Evolutionary conservation across 2,888 invertebrate genomes (phyloP).

Genomic region (Elegia similella): DNA sequence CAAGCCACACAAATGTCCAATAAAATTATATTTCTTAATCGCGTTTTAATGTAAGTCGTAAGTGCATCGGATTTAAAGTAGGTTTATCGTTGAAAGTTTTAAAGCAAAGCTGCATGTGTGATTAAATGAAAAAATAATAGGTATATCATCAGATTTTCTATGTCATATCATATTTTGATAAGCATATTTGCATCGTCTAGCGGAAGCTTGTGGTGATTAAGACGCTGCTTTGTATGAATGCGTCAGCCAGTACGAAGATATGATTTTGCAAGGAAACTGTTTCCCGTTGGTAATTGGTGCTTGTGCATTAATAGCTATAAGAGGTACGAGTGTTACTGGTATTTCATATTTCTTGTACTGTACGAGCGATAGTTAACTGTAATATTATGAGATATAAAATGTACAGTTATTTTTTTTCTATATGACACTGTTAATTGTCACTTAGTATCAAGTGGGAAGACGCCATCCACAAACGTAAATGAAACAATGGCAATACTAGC

Average conservation of each 20-base stretch:
- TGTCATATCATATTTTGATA: constrained; percentile 2
- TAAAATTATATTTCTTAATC: not conserved
- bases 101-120: not conserved
- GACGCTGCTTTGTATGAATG: constrained; percentile 5
- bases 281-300: constrained; percentile 28
- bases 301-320: constrained; percentile 15
- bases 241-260: constrained; percentile 33
- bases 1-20: not conserved
- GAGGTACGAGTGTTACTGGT: constrained; percentile 1
- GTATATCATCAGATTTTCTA: not conserved
- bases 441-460: too few species aligned
- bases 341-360: too few species aligned
- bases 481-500: too few species aligned
- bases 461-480: too few species aligned
- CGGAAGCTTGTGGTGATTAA: constrained; percentile 8
- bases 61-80: not conserved
- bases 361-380: too few species aligned
- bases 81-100: not conserved
- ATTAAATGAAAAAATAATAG: not conserved
- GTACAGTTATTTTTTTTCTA: too few species aligned
- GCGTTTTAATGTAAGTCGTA: not conserved
- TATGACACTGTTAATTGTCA: too few species aligned
- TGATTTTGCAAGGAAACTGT: constrained; percentile 32
- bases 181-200: not conserved
- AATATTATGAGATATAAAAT: too few species aligned